Conservation (phyloP, 2,797 vertebrate genomes). For the Ctenopoma multispine region DNA sequence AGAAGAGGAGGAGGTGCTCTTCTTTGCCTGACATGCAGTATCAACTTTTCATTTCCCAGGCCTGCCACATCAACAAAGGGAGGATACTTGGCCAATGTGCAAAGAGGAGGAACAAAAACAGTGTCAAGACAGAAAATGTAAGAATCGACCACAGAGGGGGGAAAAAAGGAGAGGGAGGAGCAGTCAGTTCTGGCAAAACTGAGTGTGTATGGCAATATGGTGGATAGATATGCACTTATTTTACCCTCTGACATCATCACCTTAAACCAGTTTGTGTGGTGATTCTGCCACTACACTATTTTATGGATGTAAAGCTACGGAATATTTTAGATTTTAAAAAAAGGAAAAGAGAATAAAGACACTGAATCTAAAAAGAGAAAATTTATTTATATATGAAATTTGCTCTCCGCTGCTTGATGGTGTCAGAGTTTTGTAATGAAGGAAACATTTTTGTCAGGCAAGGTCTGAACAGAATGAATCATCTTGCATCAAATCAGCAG, state of each 20-base stretch:
- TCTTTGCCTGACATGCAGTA: conserved; percentile 69
- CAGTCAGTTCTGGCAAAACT: conserved; percentile 15
- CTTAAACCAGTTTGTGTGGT: not conserved
- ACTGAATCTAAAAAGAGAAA: not conserved
- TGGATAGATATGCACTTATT: conserved; percentile 34
- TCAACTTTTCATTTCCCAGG: conserved; percentile 78
- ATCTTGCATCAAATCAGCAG: conserved; percentile 26
- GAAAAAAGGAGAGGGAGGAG: conserved; percentile 38
- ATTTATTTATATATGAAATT: not conserved
- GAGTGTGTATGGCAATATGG: conserved; percentile 24
- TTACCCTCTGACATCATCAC: conserved; percentile 19
- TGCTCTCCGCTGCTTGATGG: fast-evolving
- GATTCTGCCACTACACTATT: not conserved
- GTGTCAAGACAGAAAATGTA: conserved; percentile 58
- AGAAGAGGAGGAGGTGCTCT: conserved; percentile 60
- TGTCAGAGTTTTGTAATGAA: not conserved
- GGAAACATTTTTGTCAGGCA: conserved; percentile 9
- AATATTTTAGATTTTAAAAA: not conserved
- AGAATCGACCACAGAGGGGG: conserved; percentile 52
- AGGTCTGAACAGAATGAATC: conserved; percentile 38
- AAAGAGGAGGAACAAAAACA: conserved; percentile 73
- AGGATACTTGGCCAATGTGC: conserved; percentile 68
- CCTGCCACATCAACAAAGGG: conserved; percentile 88
- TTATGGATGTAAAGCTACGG: not conserved
- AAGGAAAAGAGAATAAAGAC: fast-evolving